These are phyloP conservation scores for Drosophila stalkeri DNA, from an alignment of 2,888 invertebrate genomes.

Conservation along the genomic window DNA sequence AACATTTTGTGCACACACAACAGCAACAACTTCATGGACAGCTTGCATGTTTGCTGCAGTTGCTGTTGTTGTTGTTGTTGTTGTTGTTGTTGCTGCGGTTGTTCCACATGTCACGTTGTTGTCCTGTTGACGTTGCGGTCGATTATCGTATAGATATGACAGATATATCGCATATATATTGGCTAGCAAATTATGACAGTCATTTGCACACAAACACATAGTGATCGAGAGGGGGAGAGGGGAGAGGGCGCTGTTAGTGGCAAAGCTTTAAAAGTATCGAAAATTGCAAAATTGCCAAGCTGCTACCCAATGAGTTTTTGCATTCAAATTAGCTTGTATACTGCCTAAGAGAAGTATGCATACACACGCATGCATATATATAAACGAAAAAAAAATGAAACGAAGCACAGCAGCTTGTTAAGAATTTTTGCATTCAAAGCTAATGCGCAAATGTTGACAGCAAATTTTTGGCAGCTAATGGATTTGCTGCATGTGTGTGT, in stretches of 20 bases:
- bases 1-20: constrained; percentile 51
- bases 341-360: background rate
- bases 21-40: constrained; percentile 24
- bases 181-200: constrained; percentile 50
- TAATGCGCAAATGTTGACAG: constrained; percentile 33
- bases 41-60: constrained; percentile 38
- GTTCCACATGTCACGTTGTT: constrained; percentile 42
- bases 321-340: constrained; percentile 1
- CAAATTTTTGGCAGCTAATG: constrained; percentile 13
- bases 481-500: background rate
- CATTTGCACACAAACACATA: constrained; percentile 12
- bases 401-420: background rate
- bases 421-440: constrained; percentile 12
- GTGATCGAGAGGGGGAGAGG: background rate
- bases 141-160: constrained; percentile 68
- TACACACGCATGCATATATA: background rate
- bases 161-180: constrained; percentile 42
- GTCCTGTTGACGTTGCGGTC: constrained; percentile 68
- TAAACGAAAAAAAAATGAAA: background rate
- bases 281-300: background rate
- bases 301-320: background rate
- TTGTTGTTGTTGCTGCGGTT: constrained; percentile 43
- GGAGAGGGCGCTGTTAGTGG: background rate
- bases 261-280: background rate
- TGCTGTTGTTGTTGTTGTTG: constrained; percentile 23